These are phyloP conservation scores for Amphiprion percula DNA, from an alignment of 2,113 vertebrate genomes.

Conservation along the genomic window DNA sequence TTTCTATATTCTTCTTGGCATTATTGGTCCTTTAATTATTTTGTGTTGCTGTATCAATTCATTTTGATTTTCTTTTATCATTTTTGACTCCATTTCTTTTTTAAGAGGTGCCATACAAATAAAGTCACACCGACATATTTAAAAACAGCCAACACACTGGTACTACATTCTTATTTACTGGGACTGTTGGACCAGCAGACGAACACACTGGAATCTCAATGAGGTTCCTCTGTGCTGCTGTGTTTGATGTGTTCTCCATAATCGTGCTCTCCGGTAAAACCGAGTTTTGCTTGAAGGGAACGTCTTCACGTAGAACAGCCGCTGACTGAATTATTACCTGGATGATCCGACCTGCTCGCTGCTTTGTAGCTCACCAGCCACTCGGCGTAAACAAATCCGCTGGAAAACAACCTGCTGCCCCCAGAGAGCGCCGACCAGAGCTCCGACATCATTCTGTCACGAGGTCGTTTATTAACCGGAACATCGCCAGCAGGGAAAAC, in stretches of 20 bases:
- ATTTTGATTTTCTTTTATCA: too few relatives aligned
- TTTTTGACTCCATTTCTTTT: too few relatives aligned
- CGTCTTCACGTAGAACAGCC: constrained; percentile 66
- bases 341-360: constrained; percentile 50
- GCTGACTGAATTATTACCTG: constrained; percentile 67
- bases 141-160: too few relatives aligned
- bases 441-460: not conserved
- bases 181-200: not conserved
- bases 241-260: constrained; percentile 54
- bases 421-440: not conserved
- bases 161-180: too few relatives aligned
- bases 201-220: constrained; percentile 2
- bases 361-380: constrained; percentile 53
- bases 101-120: too few relatives aligned
- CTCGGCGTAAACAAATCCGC: constrained; percentile 52
- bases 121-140: too few relatives aligned
- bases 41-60: too few relatives aligned
- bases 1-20: too few relatives aligned
- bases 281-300: constrained; percentile 10
- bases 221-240: constrained; percentile 4
- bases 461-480: not conserved
- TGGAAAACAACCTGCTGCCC: constrained; percentile 29
- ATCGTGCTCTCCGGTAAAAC: constrained; percentile 32
- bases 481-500: too few relatives aligned
- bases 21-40: too few relatives aligned